These are phyloP conservation scores for Nomada fucata DNA, from an alignment of 2,888 invertebrate species.

Conservation along the genomic window DNA sequence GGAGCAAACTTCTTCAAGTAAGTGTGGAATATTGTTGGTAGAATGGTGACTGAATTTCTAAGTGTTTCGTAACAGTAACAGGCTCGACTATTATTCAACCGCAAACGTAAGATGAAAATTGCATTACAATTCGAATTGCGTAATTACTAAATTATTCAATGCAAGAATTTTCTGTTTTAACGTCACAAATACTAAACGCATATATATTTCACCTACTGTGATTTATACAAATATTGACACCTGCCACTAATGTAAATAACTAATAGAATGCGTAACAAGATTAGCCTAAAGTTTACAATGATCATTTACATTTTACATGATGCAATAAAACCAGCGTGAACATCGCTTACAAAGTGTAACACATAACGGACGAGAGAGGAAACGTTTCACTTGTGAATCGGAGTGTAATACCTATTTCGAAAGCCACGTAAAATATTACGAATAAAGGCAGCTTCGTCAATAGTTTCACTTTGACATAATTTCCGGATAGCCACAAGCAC, in stretches of 20 bases:
- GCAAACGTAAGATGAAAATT: background rate
- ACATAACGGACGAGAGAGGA: background rate
- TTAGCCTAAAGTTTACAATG: background rate
- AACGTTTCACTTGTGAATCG: conserved; percentile 30
- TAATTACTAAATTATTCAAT: no score
- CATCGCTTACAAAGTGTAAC: background rate
- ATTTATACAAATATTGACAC: background rate
- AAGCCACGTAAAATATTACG: conserved; percentile 36
- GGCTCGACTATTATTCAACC: background rate
- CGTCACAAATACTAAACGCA: no score
- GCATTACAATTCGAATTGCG: no score
- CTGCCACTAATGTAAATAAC: background rate
- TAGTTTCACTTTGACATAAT: conserved; percentile 48
- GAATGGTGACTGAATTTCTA: background rate
- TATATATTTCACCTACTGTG: no score
- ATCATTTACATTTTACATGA: no score
- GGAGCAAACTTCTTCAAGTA: no score
- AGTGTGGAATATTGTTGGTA: no score
- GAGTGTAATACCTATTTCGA: conserved; percentile 43
- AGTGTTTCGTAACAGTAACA: background rate
- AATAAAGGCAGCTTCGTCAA: conserved; percentile 25
- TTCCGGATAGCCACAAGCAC: conserved; percentile 42
- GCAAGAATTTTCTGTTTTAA: no score
- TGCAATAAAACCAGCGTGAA: background rate
- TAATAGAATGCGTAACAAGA: background rate